A percentile compares a stretch with the other conserved stretches of the same genome.
phyloP scores from a whole-genome alignment of 2,888 invertebrate species.

The Branchinecta sandiegonensis region DNA sequence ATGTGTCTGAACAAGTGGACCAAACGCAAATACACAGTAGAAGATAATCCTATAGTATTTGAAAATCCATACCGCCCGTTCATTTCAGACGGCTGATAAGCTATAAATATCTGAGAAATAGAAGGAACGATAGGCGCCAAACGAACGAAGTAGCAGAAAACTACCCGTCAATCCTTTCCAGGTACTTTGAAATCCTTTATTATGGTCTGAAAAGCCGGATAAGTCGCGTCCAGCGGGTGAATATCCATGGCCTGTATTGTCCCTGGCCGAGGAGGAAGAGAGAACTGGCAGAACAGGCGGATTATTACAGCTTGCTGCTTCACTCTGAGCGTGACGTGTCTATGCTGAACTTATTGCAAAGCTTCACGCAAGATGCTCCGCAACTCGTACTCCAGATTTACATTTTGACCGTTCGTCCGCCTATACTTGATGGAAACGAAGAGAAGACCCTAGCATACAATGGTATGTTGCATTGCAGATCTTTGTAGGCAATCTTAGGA shows the following conservation, averaged over 20 bases:
- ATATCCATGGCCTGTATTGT: slow-evolving; percentile 23
- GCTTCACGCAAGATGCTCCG: slow-evolving; percentile 32
- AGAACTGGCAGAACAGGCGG: slow-evolving; percentile 23
- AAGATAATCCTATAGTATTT: too few relatives aligned
- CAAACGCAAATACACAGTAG: too few relatives aligned
- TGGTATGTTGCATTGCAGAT: too few relatives aligned
- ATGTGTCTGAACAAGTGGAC: too few relatives aligned
- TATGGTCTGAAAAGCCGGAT: slow-evolving; percentile 24
- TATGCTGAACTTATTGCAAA: slow-evolving; percentile 30
- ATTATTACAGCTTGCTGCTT: slow-evolving; percentile 24
- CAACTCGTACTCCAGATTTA: slow-evolving; percentile 32
- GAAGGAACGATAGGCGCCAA: too few relatives aligned
- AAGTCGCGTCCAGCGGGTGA: slow-evolving; percentile 18
- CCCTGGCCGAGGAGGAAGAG: slow-evolving; percentile 23
- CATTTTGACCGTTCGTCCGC: slow-evolving; percentile 29
- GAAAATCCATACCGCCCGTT: too few relatives aligned
- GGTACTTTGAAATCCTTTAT: slow-evolving; percentile 23
- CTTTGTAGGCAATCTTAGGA: too few relatives aligned
- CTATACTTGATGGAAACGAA: background rate
- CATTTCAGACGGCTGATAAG: too few relatives aligned
- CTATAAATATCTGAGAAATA: too few relatives aligned
- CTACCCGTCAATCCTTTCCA: background rate
- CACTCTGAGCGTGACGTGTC: slow-evolving; percentile 29
- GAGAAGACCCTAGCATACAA: too few relatives aligned
- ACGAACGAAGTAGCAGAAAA: too few relatives aligned